Evolutionary conservation across 2,888 invertebrate genomes (phyloP), one percentile per base, ranked within the genome.

Genomic region (Aradus depressus): DNA sequence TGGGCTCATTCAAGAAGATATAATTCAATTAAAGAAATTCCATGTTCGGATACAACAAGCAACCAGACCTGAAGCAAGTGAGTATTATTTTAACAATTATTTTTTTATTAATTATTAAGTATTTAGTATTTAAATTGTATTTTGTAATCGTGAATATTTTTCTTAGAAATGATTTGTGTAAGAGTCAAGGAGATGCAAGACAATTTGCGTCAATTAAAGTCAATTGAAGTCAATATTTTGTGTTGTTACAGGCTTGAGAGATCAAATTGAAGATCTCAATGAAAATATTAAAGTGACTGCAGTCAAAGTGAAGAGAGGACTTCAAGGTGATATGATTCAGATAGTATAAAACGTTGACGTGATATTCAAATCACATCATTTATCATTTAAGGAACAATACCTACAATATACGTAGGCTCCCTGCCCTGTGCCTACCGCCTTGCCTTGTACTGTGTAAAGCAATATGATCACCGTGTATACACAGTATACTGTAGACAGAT

Each of bases 1-100:
- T 19, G 54, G 51, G 37, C 35, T 52, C 12, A 52, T 59, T 21
- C 52, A 57, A 44, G 57, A 59, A 44, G 57, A 56, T 34, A 57
- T 57, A 18, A 52, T 51, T 25, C 48, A 49, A 23, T 38, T 59
- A 16, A 56, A 53, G 41, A 52, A 54, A 26, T 34, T 50, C 4
- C 59, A 59, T 41, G 50, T 56, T 8, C 14, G 32, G 12, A 45
- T 57, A 44, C 54, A 57, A 31, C 57, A 56, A 23, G 56, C 59
- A 1, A 50, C 57, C 22, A 51, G 57, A 32, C 39, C 52, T 42
- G 57, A 59, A 34, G 23, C 54, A 51, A 52, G 59, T 57, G 44
- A 48, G 51, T 52, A 51, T 39, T 42, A 41, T 37, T 19, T 22
- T 21, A 22, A 16, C 14, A 25, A 18, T 10, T 44, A 21, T 28